phyloP scores from a whole-genome alignment of 1,140 invertebrate species.

The Cherax destructor region DNA sequence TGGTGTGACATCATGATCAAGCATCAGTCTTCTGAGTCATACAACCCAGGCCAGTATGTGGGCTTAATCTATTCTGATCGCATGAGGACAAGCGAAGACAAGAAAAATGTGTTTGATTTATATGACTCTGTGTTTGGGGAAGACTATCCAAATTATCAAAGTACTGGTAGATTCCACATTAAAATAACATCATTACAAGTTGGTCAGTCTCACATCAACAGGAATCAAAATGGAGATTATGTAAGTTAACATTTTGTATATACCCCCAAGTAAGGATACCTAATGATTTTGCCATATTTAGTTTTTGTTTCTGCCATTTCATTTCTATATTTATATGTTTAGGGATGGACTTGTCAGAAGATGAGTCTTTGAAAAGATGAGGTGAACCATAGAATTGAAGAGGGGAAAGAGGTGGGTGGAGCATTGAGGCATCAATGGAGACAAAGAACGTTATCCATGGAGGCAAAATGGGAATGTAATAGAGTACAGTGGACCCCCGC shows the following conservation, averaged over 20 bases:
- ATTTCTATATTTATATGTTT: no score
- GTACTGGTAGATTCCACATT: slow-evolving; percentile 50
- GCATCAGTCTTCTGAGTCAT: slow-evolving; percentile 58
- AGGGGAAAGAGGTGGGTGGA: no score
- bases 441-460: no score
- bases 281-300: no score
- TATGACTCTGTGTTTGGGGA: slow-evolving; percentile 80
- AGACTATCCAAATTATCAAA: slow-evolving; percentile 49
- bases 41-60: slow-evolving; percentile 82
- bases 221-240: slow-evolving; percentile 25
- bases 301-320: no score
- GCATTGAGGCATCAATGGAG: no score
- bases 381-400: no score
- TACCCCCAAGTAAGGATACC: no score
- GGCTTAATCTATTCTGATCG: slow-evolving; percentile 87
- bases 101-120: slow-evolving; percentile 79
- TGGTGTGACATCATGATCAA: slow-evolving; percentile 62
- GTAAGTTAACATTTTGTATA: slow-evolving; percentile 16
- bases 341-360: no score
- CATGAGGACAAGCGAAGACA: slow-evolving; percentile 86
- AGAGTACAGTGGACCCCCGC: no score
- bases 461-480: no score
- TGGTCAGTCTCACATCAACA: slow-evolving; percentile 49
- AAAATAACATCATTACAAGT: slow-evolving; percentile 32
- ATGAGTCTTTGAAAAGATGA: no score